Percentiles rank a stretch among this genome's conserved stretches.
These are phyloP conservation scores for Automeris io DNA, from an alignment of 2,888 invertebrate genomes.

Conservation along the genomic window DNA sequence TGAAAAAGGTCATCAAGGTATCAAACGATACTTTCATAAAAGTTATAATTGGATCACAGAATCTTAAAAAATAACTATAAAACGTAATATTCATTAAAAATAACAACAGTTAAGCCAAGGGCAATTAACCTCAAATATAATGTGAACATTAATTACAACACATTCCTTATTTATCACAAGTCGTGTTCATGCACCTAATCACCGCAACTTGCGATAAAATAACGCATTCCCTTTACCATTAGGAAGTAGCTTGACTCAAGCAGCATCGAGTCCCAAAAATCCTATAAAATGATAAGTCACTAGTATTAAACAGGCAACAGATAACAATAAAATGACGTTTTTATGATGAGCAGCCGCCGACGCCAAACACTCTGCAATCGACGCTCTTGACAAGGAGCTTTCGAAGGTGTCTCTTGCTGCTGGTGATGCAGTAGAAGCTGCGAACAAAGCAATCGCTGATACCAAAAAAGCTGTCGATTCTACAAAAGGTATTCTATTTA, in stretches of 20 bases:
- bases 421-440: slow-evolving; percentile 64
- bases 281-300: too few relatives aligned
- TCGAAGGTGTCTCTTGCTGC: slow-evolving; percentile 67
- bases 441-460: slow-evolving; percentile 61
- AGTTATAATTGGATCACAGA: too few relatives aligned
- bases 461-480: slow-evolving; percentile 68
- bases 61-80: too few relatives aligned
- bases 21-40: too few relatives aligned
- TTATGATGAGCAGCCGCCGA: slow-evolving; percentile 40
- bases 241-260: too few relatives aligned
- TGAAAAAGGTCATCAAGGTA: too few relatives aligned
- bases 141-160: not conserved
- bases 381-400: slow-evolving; percentile 71
- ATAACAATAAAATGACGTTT: too few relatives aligned
- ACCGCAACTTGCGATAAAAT: too few relatives aligned
- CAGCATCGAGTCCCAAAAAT: too few relatives aligned
- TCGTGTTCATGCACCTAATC: not conserved
- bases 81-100: too few relatives aligned
- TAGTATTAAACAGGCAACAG: too few relatives aligned
- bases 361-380: slow-evolving; percentile 68
- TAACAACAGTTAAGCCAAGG: not conserved
- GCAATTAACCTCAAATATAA: not conserved
- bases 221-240: not conserved
- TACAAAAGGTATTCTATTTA: slow-evolving; percentile 59
- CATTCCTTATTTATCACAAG: slow-evolving; percentile 1